Percentiles rank a stretch among this genome's conserved stretches.
These are phyloP conservation scores for human (Homo sapiens) DNA, from an alignment of 2,113 vertebrate species.

Conservation along the genomic window GRCh38 chr1:162911001-162911500, in stretches of 20 bases:
- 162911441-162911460: background rate
- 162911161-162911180: background rate
- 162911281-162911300: background rate
- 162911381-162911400: background rate
- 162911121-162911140: background rate
- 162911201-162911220: background rate
- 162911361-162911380: background rate
- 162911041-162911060: background rate
- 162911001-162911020: background rate
- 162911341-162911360: background rate
- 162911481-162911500: background rate
- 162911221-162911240: background rate
- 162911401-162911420: background rate
- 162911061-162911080: background rate
- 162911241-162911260: background rate
- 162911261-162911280: background rate
- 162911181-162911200: background rate
- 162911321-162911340: background rate
- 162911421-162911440: background rate
- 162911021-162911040: background rate
- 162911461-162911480: background rate
- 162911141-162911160: too few species aligned
- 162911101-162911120: background rate
- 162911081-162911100: background rate
- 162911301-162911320: background rate